Percentiles rank a stretch among this genome's conserved stretches.
These are phyloP conservation scores for Drosophila anomelani DNA, from an alignment of 2,888 invertebrate species.

Conservation along the genomic window DNA sequence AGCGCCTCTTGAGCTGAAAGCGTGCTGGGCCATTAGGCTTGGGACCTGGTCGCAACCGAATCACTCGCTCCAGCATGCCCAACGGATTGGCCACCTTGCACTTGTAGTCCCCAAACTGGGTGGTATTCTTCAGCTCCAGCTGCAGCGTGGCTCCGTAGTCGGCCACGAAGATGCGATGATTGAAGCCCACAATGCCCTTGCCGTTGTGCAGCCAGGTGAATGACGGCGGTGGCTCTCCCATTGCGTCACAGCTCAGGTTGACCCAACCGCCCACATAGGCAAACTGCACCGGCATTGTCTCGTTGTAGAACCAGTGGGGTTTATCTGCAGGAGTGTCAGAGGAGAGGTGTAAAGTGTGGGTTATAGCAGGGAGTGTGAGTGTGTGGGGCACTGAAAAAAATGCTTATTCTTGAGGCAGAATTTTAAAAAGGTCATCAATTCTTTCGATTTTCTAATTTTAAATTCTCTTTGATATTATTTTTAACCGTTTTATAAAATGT, in stretches of 20 bases:
- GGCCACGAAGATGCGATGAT: conserved; percentile 82
- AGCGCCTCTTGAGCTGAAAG: conserved; percentile 81
- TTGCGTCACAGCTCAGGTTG: conserved; percentile 87
- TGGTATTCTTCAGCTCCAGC: conserved; percentile 76
- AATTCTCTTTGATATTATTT: rapidly evolving
- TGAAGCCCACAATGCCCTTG: conserved; percentile 80
- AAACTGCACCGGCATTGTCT: conserved; percentile 78
- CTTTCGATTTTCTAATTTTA: not conserved
- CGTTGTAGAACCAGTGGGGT: conserved; percentile 81
- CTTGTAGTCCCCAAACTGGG: conserved; percentile 86
- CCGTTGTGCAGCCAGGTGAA: conserved; percentile 85
- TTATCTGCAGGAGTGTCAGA: conserved; percentile 74
- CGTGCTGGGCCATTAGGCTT: conserved; percentile 86
- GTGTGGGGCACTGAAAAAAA: conserved; percentile 7
- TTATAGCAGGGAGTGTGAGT: conserved; percentile 23
- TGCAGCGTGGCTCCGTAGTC: conserved; percentile 83
- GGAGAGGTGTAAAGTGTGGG: not conserved
- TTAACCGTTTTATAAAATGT: not conserved
- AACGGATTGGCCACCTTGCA: conserved; percentile 86
- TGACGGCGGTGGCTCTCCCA: conserved; percentile 86
- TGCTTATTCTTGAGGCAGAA: no score
- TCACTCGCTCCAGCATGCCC: conserved; percentile 85
- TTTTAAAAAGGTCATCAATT: no score
- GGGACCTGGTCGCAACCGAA: conserved; percentile 85
- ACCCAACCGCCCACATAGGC: conserved; percentile 86